A percentile compares a stretch with the other conserved stretches of the same genome.
Evolutionary conservation across 1,140 invertebrate genomes (phyloP).

Genomic region (Achatina immaculata): DNA sequence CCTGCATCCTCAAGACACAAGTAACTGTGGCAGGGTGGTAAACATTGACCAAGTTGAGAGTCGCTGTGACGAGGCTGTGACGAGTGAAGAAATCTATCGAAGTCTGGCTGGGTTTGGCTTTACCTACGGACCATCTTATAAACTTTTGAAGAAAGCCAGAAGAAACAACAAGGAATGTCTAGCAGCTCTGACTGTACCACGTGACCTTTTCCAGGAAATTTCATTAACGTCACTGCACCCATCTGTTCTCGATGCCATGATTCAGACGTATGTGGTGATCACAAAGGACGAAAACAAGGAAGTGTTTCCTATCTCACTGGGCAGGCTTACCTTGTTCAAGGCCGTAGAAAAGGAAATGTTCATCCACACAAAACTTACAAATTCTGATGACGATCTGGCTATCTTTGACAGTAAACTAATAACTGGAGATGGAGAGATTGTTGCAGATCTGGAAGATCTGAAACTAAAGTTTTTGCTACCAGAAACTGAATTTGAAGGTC

Average conservation of each 20-base stretch:
- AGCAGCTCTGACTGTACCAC: slow-evolving; percentile 41
- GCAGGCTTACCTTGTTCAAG: slow-evolving; percentile 11
- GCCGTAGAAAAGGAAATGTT: slow-evolving; percentile 34
- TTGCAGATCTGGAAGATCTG: slow-evolving; percentile 42
- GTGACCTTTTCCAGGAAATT: slow-evolving; percentile 41
- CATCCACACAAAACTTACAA: slow-evolving; percentile 22
- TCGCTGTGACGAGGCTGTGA: slow-evolving; percentile 41
- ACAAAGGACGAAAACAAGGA: slow-evolving; percentile 24
- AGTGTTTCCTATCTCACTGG: slow-evolving; percentile 28
- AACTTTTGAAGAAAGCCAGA: slow-evolving; percentile 40
- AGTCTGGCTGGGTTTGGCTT: slow-evolving; percentile 45
- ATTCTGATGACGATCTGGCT: slow-evolving; percentile 17
- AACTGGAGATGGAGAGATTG: slow-evolving; percentile 46
- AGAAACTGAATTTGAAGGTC: background rate
- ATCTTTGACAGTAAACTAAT: slow-evolving; percentile 45
- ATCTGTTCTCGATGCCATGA: slow-evolving; percentile 50
- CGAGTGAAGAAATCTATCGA: slow-evolving; percentile 45
- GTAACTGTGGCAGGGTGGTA: background rate
- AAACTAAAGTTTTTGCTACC: slow-evolving; percentile 10
- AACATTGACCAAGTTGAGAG: slow-evolving; percentile 39
- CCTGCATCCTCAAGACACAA: background rate
- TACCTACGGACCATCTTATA: slow-evolving; percentile 47
- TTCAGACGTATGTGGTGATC: slow-evolving; percentile 47
- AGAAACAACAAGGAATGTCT: slow-evolving; percentile 47
- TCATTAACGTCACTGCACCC: slow-evolving; percentile 49